Conservation (phyloP, 2,888 invertebrate genomes). For the Trachelus troglodyta region DNA sequence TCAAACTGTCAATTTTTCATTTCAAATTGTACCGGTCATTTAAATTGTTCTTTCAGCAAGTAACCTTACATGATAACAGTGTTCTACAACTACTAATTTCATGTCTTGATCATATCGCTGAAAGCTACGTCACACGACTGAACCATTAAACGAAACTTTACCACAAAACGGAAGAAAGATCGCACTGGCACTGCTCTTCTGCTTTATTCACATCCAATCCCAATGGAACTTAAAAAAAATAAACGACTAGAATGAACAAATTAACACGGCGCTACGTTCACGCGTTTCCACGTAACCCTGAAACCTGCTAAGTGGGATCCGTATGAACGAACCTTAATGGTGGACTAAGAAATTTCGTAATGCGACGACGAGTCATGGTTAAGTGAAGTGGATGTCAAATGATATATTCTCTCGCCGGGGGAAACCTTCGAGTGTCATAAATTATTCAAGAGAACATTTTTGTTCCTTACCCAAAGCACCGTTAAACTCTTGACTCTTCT, state of each 20-base stretch:
- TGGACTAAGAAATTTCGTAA: background rate
- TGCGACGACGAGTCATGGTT: background rate
- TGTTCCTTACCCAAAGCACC: background rate
- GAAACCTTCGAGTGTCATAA: background rate
- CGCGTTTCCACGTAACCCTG: background rate
- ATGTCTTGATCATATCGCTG: background rate
- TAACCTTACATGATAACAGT: background rate
- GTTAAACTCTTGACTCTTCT: background rate
- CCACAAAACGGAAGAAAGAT: background rate
- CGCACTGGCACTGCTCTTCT: background rate
- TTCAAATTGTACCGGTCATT: background rate
- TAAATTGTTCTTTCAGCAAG: background rate
- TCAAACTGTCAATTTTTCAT: background rate
- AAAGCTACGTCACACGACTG: background rate
- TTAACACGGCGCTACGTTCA: background rate
- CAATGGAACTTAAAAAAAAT: background rate
- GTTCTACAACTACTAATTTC: background rate
- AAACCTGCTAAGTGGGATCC: background rate
- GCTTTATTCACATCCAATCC: background rate
- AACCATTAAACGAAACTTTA: background rate
- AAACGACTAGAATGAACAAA: background rate
- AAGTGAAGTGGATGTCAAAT: background rate
- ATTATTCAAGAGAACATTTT: background rate
- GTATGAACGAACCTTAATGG: background rate
- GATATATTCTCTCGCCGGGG: background rate